Conservation (phyloP, 2,888 invertebrate genomes). For the Leptopilina syphax region DNA sequence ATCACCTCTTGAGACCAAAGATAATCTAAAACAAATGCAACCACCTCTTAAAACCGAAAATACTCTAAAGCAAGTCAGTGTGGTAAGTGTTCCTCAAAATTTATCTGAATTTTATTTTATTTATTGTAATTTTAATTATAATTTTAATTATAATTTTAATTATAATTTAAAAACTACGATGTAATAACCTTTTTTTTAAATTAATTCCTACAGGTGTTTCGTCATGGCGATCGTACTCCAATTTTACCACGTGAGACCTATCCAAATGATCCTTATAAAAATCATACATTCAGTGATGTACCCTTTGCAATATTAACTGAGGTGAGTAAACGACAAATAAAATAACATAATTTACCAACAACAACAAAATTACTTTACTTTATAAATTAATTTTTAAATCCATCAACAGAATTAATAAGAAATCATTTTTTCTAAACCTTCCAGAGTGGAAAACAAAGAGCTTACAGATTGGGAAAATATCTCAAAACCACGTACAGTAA, state of each 20-base stretch:
- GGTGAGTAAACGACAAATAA: background rate
- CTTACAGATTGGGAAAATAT: slow-evolving; percentile 78
- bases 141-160: too few species aligned
- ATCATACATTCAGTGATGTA: background rate
- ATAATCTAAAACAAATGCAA: too few species aligned
- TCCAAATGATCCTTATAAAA: background rate
- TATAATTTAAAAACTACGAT: too few species aligned
- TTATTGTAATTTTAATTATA: too few species aligned
- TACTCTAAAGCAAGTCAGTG: slow-evolving; percentile 45
- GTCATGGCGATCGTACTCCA: slow-evolving; percentile 1
- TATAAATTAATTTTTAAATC: too few species aligned
- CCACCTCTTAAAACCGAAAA: background rate
- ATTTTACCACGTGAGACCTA: background rate
- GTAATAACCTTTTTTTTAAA: too few species aligned
- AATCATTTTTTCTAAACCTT: too few species aligned
- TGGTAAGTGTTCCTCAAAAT: slow-evolving; percentile 38
- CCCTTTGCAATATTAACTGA: background rate
- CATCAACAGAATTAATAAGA: too few species aligned
- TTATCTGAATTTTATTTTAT: too few species aligned
- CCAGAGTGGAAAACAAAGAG: slow-evolving; percentile 79
- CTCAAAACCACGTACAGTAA: slow-evolving; percentile 77
- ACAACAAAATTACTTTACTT: too few species aligned
- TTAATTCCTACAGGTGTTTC: background rate
- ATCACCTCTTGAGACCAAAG: background rate
- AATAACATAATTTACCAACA: too few species aligned